phyloP scores from a whole-genome alignment of 2,888 invertebrate species.

The Latrodectus elegans region DNA sequence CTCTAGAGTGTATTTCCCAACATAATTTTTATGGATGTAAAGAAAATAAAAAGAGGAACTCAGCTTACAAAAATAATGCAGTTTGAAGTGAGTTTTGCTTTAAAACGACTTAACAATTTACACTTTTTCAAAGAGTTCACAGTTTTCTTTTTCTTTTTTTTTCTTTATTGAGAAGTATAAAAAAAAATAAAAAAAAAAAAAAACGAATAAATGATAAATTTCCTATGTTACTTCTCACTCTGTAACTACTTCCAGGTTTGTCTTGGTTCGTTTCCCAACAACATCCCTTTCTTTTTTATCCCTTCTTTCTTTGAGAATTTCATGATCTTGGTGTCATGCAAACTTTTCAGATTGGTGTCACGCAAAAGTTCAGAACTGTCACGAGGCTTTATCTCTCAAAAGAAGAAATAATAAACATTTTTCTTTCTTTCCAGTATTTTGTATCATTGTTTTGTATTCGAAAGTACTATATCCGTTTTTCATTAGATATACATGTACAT shows the following conservation, averaged over 20 bases:
- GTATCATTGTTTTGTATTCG: slow-evolving; percentile 18
- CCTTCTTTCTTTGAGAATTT: slow-evolving; percentile 31
- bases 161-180: slow-evolving; percentile 1
- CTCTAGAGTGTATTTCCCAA: too few species aligned
- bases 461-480: too few species aligned
- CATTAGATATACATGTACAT: too few species aligned
- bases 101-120: slow-evolving; percentile 45
- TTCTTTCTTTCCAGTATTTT: slow-evolving; percentile 12
- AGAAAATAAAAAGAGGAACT: not conserved
- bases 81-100: slow-evolving; percentile 55
- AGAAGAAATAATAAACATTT: slow-evolving; percentile 38
- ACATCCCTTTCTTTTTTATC: slow-evolving; percentile 9
- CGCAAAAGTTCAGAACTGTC: slow-evolving; percentile 50
- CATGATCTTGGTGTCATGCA: slow-evolving; percentile 42
- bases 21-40: too few species aligned
- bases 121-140: slow-evolving; percentile 48
- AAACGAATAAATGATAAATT: not conserved
- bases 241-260: slow-evolving; percentile 17
- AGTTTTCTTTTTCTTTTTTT: slow-evolving; percentile 25
- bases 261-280: slow-evolving; percentile 52
- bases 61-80: slow-evolving; percentile 47
- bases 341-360: slow-evolving; percentile 34
- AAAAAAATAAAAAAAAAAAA: slow-evolving; percentile 9
- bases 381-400: slow-evolving; percentile 13
- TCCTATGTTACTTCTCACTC: slow-evolving; percentile 34